Percentiles rank a stretch among this genome's conserved stretches.
These are phyloP conservation scores for Pristionchus mayeri DNA, from an alignment of 2,888 invertebrate species.

Conservation along the genomic window DNA sequence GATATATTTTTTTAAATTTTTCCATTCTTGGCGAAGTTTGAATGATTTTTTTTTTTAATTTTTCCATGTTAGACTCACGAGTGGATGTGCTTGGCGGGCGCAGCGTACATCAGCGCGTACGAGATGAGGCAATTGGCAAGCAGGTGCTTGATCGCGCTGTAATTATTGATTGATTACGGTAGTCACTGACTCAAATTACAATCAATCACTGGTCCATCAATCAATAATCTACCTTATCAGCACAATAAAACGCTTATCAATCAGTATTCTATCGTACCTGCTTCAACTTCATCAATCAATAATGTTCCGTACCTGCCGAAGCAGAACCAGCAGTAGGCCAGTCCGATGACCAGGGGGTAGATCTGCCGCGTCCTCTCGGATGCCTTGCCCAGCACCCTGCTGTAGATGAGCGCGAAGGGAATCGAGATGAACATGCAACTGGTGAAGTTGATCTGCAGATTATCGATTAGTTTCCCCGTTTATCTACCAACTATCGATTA, in stretches of 20 bases:
- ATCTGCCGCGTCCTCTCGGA: constrained; percentile 49
- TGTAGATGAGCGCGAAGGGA: constrained; percentile 55
- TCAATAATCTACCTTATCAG: too few relatives aligned
- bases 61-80: constrained; percentile 57
- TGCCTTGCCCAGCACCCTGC: background rate
- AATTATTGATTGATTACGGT: background rate
- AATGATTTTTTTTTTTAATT: too few relatives aligned
- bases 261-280: too few relatives aligned
- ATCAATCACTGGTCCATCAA: too few relatives aligned
- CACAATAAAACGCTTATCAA: too few relatives aligned
- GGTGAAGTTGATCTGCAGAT: constrained; percentile 71
- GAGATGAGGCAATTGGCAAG: constrained; percentile 65
- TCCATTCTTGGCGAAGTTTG: too few relatives aligned
- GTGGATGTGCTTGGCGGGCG: constrained; percentile 70
- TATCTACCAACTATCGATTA: too few relatives aligned
- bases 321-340: constrained; percentile 71
- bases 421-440: constrained; percentile 65
- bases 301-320: constrained; percentile 66
- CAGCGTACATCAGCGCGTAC: constrained; percentile 67
- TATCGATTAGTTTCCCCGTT: too few relatives aligned
- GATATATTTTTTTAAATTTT: too few relatives aligned
- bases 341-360: constrained; percentile 66
- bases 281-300: too few relatives aligned
- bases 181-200: too few relatives aligned
- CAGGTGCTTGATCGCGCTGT: constrained; percentile 72